Evolutionary conservation across 2,113 vertebrate genomes (phyloP).

Genomic region (Glareola pratincola): DNA sequence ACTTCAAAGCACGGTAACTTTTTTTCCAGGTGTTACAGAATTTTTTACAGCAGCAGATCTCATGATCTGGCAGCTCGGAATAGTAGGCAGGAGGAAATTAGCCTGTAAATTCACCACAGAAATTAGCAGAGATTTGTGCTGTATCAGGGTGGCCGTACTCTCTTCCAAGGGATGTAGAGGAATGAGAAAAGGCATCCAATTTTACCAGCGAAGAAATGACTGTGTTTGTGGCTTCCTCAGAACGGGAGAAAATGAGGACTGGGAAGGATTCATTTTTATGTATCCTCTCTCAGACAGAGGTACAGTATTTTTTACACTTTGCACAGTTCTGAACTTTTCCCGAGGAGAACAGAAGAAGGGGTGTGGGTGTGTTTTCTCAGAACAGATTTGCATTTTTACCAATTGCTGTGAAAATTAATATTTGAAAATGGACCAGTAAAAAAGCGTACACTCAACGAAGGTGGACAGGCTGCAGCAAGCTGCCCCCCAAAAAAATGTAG

Average conservation of each 20-base stretch:
- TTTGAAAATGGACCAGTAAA: not conserved
- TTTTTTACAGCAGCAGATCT: not conserved
- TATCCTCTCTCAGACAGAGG: not conserved
- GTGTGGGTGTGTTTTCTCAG: not conserved
- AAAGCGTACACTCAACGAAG: not conserved
- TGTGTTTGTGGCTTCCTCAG: not conserved
- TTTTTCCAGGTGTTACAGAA: constrained; percentile 19
- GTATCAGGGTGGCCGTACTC: not conserved
- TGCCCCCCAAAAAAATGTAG: not conserved
- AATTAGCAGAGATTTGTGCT: not conserved
- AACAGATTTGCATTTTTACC: not conserved
- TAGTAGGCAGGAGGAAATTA: not conserved
- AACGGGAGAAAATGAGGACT: not conserved
- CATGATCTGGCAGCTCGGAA: not conserved
- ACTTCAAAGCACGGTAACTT: not conserved
- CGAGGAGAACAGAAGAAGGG: not conserved
- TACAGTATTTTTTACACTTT: not conserved
- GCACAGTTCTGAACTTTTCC: not conserved
- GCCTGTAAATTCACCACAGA: not conserved
- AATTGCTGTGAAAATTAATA: not conserved
- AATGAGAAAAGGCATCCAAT: not conserved
- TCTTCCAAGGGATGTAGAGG: not conserved
- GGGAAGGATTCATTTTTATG: not conserved
- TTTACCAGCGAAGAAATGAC: not conserved
- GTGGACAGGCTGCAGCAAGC: not conserved